phyloP scores from a whole-genome alignment of 2,113 vertebrate species.

The Vulpes vulpes region DNA sequence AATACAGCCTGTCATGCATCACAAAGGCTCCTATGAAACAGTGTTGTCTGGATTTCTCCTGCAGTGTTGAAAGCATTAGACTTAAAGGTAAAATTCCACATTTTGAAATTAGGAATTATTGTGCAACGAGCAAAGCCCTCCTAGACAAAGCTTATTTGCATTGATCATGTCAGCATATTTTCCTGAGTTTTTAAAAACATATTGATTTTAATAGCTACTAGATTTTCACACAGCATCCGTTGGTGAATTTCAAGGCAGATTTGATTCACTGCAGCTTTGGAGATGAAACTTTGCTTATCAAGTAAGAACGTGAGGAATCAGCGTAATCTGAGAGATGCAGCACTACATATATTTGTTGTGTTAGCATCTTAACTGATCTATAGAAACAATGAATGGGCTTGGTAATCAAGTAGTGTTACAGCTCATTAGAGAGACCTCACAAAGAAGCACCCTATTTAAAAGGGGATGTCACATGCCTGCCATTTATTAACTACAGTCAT shows the following conservation, averaged over 20 bases:
- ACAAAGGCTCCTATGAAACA: constrained; percentile 60
- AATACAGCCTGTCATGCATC: constrained; percentile 65
- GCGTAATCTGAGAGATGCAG: neutral
- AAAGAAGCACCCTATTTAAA: neutral
- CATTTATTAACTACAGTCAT: constrained; percentile 66
- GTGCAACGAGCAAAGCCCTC: constrained; percentile 54
- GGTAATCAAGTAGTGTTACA: constrained; percentile 70
- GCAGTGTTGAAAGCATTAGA: constrained; percentile 34
- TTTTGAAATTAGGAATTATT: constrained; percentile 69
- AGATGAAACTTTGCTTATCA: constrained; percentile 72
- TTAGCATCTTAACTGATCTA: constrained; percentile 77
- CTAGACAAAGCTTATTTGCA: constrained; percentile 45
- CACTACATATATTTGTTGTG: constrained; percentile 59
- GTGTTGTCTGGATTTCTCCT: constrained; percentile 57
- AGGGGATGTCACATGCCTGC: constrained; percentile 15
- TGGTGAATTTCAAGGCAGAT: constrained; percentile 76
- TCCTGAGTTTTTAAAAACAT: constrained; percentile 69
- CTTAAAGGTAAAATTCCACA: constrained; percentile 44
- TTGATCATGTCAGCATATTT: constrained; percentile 70
- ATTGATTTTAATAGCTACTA: constrained; percentile 81
- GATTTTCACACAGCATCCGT: constrained; percentile 73
- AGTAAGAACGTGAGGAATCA: constrained; percentile 71
- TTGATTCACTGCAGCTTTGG: constrained; percentile 72
- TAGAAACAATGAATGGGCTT: constrained; percentile 72
- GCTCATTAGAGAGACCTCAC: constrained; percentile 67